Percentiles rank a stretch among this genome's conserved stretches.
These are phyloP conservation scores for Syngnathus floridae DNA, from an alignment of 2,113 vertebrate genomes.

Conservation along the genomic window DNA sequence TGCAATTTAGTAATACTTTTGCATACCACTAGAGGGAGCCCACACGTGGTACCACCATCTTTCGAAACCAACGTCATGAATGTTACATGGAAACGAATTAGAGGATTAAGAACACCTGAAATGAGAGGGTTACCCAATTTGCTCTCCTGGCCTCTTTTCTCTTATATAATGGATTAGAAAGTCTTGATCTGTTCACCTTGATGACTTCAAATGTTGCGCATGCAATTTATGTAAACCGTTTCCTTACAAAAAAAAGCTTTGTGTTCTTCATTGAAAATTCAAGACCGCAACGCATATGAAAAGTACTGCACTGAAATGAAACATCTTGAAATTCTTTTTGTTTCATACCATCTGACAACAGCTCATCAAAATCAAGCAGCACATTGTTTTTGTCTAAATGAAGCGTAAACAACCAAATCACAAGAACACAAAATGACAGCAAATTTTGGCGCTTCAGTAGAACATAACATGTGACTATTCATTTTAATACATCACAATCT, in stretches of 20 bases:
- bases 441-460: no score
- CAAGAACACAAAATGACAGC: background rate
- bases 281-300: background rate
- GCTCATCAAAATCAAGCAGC: no score
- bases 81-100: background rate
- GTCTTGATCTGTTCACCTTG: slow-evolving; percentile 43
- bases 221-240: background rate
- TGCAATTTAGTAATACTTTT: no score
- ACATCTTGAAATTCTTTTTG: background rate
- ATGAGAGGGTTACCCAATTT: slow-evolving; percentile 42
- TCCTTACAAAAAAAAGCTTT: background rate
- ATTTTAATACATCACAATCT: background rate
- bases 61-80: background rate
- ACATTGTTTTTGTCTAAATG: background rate
- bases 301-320: background rate
- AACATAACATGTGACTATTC: no score
- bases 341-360: background rate
- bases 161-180: slow-evolving; percentile 62
- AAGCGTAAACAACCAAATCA: background rate
- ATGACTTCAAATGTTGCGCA: background rate
- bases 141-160: slow-evolving; percentile 38
- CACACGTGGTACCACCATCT: no score
- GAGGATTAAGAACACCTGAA: slow-evolving; percentile 44
- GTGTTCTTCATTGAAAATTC: background rate
- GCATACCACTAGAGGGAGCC: no score